Evolutionary conservation across 2,113 vertebrate genomes (phyloP), one percentile per base, ranked within the genome.

Genomic region (Micronycteris hirsuta): DNA sequence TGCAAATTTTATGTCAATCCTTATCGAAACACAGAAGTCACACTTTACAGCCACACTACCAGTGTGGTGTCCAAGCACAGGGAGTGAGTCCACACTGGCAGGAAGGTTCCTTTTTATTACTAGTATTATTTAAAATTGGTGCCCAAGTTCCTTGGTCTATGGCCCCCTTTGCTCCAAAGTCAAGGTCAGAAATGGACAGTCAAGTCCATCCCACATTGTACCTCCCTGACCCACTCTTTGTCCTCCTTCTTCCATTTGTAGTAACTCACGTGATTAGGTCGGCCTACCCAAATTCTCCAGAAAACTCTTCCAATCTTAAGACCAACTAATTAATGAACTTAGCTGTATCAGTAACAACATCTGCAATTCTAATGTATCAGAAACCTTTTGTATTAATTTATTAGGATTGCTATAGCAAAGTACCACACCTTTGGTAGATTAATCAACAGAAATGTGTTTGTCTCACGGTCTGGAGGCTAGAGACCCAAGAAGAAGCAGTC

Each of bases 71-170:
- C 58, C 11, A 61, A 61, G 24, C 58, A 12, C 10, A 12, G 58
- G 24, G 58, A 28, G 58, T 28, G 12, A 28, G 9, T 61, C 26
- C 10, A 11, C 58, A 61, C 58, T 28, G 24, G 58, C 58, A 61
- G 33, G 43, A 22, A 63, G 58, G 20, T 4, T 56, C n/a, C 4
- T 45, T 33, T 82, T 77, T 45, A 20, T 52, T n/a, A 41, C 33
- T 38, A 8, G 33, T 33, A 7, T 31, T 24, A 24, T 52, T 80
- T 43, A 71, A 14, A 70, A 49, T 6, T 31, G 41, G 15, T 70
- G 6, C 13, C 38, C 13, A 33, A 5, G 7, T 24, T 38, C 13
- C 45, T 45, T n/a, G 24, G 36, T 22, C 15, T 8, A 0, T 67
- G 43, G 5, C 11, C 20, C 61, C 4, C 22, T 43, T 73, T 86